phyloP scores from a whole-genome alignment of 2,797 vertebrate genomes.

The Myripristis jacobus region DNA sequence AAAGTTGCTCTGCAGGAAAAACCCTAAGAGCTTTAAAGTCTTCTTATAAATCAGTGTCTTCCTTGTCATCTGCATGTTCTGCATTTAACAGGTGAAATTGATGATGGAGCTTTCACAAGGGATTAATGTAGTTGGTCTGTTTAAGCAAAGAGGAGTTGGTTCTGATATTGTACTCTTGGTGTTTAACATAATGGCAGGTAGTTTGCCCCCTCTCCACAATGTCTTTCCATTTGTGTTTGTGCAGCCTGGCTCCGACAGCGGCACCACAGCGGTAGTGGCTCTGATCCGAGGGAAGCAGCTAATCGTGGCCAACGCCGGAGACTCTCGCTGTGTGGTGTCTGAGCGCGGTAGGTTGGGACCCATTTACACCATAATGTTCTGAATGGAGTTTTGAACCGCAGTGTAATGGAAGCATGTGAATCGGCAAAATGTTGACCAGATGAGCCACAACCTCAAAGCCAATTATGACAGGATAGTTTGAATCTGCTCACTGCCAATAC shows the following conservation, averaged over 20 bases:
- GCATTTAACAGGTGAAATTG: too few species aligned
- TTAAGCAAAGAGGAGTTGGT: too few species aligned
- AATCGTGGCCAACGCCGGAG: slow-evolving; percentile 97
- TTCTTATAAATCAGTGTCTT: too few species aligned
- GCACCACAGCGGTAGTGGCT: slow-evolving; percentile 96
- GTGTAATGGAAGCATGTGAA: not conserved
- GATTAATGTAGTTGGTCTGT: too few species aligned
- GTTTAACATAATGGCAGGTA: not conserved
- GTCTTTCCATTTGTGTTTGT: slow-evolving; percentile 21
- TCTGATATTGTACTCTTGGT: not conserved
- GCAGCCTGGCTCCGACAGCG: slow-evolving; percentile 97
- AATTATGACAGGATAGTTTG: not conserved
- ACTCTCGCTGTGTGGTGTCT: slow-evolving; percentile 97
- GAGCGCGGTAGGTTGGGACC: slow-evolving; percentile 80
- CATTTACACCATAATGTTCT: not conserved
- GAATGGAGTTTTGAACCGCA: not conserved
- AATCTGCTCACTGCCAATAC: not conserved
- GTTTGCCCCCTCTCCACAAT: not conserved
- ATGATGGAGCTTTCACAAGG: too few species aligned
- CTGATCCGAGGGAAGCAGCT: slow-evolving; percentile 96
- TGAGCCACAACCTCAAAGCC: not conserved
- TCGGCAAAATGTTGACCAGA: not conserved
- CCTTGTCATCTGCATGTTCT: too few species aligned
- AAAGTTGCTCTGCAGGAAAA: too few species aligned
- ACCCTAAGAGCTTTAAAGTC: too few species aligned